phyloP scores from a whole-genome alignment of 1,140 invertebrate genomes.

The Drosophila virilis region DNA sequence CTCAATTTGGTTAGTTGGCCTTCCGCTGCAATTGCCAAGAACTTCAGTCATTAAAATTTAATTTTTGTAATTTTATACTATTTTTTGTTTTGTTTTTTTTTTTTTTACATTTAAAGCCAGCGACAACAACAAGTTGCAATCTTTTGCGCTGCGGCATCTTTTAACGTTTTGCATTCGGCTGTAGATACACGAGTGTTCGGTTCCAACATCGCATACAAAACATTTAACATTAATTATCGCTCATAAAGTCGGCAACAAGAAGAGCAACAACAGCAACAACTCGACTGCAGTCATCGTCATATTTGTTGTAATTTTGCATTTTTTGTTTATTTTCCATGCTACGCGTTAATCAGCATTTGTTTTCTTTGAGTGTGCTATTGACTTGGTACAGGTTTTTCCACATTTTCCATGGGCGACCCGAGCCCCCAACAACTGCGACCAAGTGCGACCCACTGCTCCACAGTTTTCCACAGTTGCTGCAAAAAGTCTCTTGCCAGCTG shows the following conservation, averaged over 20 bases:
- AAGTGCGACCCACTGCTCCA: slow-evolving; percentile 74
- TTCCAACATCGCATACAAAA: slow-evolving; percentile 38
- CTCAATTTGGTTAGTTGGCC: slow-evolving; percentile 6
- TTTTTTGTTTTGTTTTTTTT: slow-evolving; percentile 28
- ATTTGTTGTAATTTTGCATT: slow-evolving; percentile 11
- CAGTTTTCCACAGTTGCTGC: slow-evolving; percentile 29
- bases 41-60: slow-evolving; percentile 43
- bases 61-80: slow-evolving; percentile 17
- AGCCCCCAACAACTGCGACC: slow-evolving; percentile 26
- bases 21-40: slow-evolving; percentile 20
- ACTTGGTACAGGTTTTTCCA: slow-evolving; percentile 74
- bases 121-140: slow-evolving; percentile 25
- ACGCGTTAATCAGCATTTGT: slow-evolving; percentile 6
- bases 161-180: not conserved
- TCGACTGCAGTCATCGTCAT: slow-evolving; percentile 34
- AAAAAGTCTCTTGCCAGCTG: slow-evolving; percentile 24
- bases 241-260: slow-evolving; percentile 55
- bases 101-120: slow-evolving; percentile 19
- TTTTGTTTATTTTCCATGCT: slow-evolving; percentile 20
- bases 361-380: slow-evolving; percentile 35
- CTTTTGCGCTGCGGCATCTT: slow-evolving; percentile 4
- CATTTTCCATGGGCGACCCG: slow-evolving; percentile 58
- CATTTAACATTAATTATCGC: slow-evolving; percentile 76
- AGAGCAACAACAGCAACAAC: slow-evolving; percentile 36
- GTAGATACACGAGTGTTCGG: slow-evolving; percentile 13